Base-by-base conservation (phyloP, 1,140 invertebrate genomes). In the Ganaspis sp. region DNA sequence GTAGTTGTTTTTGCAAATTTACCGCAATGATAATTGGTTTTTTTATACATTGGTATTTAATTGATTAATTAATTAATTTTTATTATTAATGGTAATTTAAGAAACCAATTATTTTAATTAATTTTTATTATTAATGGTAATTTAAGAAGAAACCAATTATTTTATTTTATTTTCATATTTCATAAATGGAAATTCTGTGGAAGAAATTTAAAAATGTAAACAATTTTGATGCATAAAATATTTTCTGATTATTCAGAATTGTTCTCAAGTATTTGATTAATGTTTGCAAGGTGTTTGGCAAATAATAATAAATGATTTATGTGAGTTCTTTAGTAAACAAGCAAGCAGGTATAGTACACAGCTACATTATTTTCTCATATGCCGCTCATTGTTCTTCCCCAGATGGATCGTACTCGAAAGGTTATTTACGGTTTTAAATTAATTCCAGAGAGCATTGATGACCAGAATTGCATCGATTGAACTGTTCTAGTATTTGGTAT, bases 401-500 rank as follows among this genome's bases (percentile, higher is more conserved):
- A 49, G 45, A 49, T 49, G 45, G 45, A 49, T 49, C 45, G 45
- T 49, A 49, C 45, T n/a, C 1, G 15, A 49, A 49, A 49, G 45
- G 45, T 49, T 49, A 49, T 49, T 49, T 49, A 49, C 45, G 45
- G n/a, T 49, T 49, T 49, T 6, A 49, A 49, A 49, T 49, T 17
- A 17, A 49, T 49, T n/a, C n/a, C 19, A 49, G 15, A n/a, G n/a
- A 49, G 1, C 45, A 4, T 6, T n/a, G 45, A 49, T n/a, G n/a
- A 15, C 12, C 12, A 45, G 42, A 45, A 9, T 15, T 45, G 42
- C 42, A 45, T 15, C 11, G 4, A 45, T 45, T 45, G 42, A 15
- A 45, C 9, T 15, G 12, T 15, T n/a, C 42, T n/a, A 15, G 42
- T 34, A 34, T 34, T 34, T 34, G 29, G 29, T 34, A 49, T 49